Conservation (phyloP, 2,888 invertebrate species). For the Ochropleura leucogaster region DNA sequence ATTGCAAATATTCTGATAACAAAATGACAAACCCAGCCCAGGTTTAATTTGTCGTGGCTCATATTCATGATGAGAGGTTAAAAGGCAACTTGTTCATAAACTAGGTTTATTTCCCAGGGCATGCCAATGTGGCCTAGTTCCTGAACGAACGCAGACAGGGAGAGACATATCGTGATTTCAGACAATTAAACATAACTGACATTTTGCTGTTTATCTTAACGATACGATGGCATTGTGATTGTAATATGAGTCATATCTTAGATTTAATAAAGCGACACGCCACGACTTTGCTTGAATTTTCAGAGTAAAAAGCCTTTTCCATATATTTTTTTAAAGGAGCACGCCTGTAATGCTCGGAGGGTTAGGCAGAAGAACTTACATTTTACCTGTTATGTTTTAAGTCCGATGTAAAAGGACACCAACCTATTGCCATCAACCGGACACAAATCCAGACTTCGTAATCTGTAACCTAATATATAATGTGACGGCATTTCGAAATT, state of each 20-base stretch:
- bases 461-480: conserved; percentile 1
- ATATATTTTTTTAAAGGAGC: not conserved
- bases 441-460: not conserved
- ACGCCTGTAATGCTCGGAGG: too few relatives aligned
- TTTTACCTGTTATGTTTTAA: too few relatives aligned
- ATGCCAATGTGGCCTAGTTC: conserved; percentile 60
- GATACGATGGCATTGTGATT: conserved; percentile 26
- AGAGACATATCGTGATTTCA: conserved; percentile 63
- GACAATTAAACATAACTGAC: conserved; percentile 67
- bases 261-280: not conserved
- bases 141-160: conserved; percentile 30
- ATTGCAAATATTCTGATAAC: conserved; percentile 9
- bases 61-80: conserved; percentile 54
- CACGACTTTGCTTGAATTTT: not conserved
- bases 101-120: conserved; percentile 30
- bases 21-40: conserved; percentile 21
- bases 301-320: not conserved
- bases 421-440: too few relatives aligned
- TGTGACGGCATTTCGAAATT: conserved; percentile 2
- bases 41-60: conserved; percentile 29
- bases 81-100: conserved; percentile 38
- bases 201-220: conserved; percentile 59
- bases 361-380: too few relatives aligned
- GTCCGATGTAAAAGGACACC: too few relatives aligned
- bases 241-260: conserved; percentile 40